A percentile compares a stretch with the other conserved stretches of the same genome.
Conservation (phyloP, 2,797 vertebrate genomes). For the Typhlichthys eigenmanni region DNA sequence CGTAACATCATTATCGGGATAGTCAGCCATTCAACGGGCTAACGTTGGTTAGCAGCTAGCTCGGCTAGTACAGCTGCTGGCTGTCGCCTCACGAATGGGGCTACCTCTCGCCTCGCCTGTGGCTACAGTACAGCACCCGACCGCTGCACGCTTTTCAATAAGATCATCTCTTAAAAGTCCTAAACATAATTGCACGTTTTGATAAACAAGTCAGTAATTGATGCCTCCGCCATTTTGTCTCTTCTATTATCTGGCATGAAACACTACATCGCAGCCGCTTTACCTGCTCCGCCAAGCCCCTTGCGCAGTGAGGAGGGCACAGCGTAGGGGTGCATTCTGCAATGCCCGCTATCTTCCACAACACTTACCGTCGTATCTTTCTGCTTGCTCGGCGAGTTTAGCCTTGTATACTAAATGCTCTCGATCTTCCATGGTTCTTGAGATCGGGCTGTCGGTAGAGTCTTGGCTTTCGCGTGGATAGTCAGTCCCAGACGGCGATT, state of each 20-base stretch:
- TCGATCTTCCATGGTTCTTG: conserved; percentile 87
- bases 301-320: conserved; percentile 45
- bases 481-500: conserved; percentile 44
- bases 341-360: conserved; percentile 8
- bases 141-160: background rate
- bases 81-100: too few species aligned
- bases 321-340: conserved; percentile 12
- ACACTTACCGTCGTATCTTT: conserved; percentile 93
- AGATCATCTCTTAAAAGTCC: background rate
- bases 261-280: conserved; percentile 53
- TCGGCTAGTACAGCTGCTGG: background rate
- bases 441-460: conserved; percentile 67
- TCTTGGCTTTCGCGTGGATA: conserved; percentile 65
- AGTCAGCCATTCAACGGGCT: conserved; percentile 42
- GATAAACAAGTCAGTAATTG: conserved; percentile 8
- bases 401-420: conserved; percentile 93
- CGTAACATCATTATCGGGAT: conserved; percentile 4
- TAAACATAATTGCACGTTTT: background rate
- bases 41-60: conserved; percentile 10
- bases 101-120: background rate
- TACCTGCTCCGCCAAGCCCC: conserved; percentile 54
- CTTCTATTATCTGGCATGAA: conserved; percentile 33
- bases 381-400: conserved; percentile 94
- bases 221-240: conserved; percentile 73
- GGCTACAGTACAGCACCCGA: background rate